Percentiles rank a stretch among this genome's conserved stretches.
phyloP scores from a whole-genome alignment of 2,888 invertebrate species.

The Eubasilissa splendida region DNA sequence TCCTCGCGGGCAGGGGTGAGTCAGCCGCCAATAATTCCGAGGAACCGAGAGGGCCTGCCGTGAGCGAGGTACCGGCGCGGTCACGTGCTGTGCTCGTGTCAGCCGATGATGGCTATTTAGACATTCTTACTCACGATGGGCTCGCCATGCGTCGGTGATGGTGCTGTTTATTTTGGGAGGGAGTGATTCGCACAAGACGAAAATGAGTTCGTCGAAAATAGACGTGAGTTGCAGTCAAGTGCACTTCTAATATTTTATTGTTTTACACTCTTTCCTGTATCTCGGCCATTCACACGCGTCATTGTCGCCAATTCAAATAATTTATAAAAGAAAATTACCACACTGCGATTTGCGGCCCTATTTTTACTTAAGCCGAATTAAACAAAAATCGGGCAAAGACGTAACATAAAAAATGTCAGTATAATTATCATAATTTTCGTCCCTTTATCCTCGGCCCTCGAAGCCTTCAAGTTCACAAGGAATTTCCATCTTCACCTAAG shows the following conservation, averaged over 20 bases:
- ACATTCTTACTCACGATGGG: conserved; percentile 26
- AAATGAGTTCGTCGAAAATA: neutral
- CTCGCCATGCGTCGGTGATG: conserved; percentile 1
- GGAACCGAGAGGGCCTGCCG: conserved; percentile 1
- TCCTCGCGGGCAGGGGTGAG: conserved; percentile 17
- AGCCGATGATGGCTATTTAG: conserved; percentile 16
- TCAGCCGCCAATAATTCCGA: conserved; percentile 4
- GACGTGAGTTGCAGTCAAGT: neutral
- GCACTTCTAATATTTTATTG: neutral
- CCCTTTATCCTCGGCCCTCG: no score
- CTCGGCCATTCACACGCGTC: no score
- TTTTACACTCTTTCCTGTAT: no score
- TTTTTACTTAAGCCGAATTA: no score
- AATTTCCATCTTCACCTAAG: no score
- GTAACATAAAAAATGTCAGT: no score
- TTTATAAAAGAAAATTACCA: no score
- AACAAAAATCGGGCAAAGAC: no score
- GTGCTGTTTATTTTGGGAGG: conserved; percentile 16
- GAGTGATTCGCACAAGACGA: conserved; percentile 9
- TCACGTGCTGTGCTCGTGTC: conserved; percentile 23
- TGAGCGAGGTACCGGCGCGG: neutral
- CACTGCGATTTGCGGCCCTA: no score
- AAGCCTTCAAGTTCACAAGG: no score
- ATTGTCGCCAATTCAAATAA: no score
- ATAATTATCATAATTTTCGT: no score